These are phyloP conservation scores for Lates calcarifer DNA, from an alignment of 2,113 vertebrate species.

Conservation along the genomic window DNA sequence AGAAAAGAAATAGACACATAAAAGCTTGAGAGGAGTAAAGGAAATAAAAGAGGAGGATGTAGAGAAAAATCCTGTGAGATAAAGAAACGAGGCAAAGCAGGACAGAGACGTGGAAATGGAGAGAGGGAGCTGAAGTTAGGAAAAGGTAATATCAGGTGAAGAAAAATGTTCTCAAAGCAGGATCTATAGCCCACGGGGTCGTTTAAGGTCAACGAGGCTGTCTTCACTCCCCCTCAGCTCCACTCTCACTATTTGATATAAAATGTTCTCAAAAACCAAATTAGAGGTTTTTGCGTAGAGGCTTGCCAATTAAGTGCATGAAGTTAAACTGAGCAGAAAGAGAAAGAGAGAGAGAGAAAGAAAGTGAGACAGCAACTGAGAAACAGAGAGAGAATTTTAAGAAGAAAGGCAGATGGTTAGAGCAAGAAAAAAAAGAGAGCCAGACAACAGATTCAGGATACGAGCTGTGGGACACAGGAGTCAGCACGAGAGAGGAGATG, in stretches of 20 bases:
- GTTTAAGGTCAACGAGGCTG: constrained; percentile 14
- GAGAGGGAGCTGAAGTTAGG: constrained; percentile 13
- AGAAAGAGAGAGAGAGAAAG: not conserved
- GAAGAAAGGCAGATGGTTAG: not conserved
- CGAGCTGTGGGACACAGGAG: constrained; percentile 10
- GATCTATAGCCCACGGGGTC: not conserved
- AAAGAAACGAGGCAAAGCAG: constrained; percentile 28
- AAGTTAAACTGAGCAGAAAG: constrained; percentile 14
- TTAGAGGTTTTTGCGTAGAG: not conserved
- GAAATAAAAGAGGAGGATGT: constrained; percentile 22
- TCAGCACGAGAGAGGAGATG: not conserved
- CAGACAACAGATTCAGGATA: not conserved
- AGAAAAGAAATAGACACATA: constrained; percentile 23
- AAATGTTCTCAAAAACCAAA: constrained; percentile 4
- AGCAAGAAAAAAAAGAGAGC: not conserved
- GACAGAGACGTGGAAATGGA: constrained; percentile 1
- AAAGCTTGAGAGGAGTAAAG: constrained; percentile 11
- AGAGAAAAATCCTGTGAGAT: constrained; percentile 18
- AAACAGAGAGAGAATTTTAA: not conserved
- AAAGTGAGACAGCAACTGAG: not conserved
- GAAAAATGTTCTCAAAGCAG: not conserved
- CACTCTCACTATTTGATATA: not conserved
- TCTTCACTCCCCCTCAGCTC: not conserved
- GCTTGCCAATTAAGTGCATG: constrained; percentile 1
- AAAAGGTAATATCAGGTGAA: not conserved